A percentile compares a stretch with the other conserved stretches of the same genome.
These are phyloP conservation scores for Whitmania pigra DNA, from an alignment of 1,140 invertebrate genomes.

Conservation along the genomic window DNA sequence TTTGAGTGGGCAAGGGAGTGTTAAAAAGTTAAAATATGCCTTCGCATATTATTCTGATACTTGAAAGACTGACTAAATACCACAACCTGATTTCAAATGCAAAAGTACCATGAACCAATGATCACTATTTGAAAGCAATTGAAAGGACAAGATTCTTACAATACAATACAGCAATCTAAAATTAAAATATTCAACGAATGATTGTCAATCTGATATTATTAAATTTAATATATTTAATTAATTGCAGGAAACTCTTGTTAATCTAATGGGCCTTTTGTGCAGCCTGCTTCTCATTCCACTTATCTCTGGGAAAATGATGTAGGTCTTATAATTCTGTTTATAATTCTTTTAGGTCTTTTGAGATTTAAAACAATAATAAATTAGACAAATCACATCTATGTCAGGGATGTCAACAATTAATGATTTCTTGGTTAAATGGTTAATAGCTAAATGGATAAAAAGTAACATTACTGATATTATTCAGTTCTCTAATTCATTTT, in stretches of 20 bases:
- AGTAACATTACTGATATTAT: too few relatives aligned
- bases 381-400: neutral
- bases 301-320: constrained; percentile 45
- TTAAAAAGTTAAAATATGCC: neutral
- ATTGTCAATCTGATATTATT: too few relatives aligned
- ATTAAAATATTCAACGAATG: neutral
- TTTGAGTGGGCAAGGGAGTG: neutral
- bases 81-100: neutral
- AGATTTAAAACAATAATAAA: neutral
- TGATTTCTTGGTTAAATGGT: too few relatives aligned
- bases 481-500: too few relatives aligned
- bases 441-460: too few relatives aligned
- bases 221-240: too few relatives aligned
- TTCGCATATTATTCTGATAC: too few relatives aligned
- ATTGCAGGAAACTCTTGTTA: constrained; percentile 70
- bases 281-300: constrained; percentile 58
- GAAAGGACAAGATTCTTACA: too few relatives aligned
- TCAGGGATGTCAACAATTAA: too few relatives aligned
- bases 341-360: neutral
- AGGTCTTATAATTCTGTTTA: constrained; percentile 25
- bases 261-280: constrained; percentile 66
- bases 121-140: neutral
- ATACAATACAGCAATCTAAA: neutral
- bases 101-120: neutral
- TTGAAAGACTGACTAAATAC: too few relatives aligned